Conservation (phyloP, 2,797 vertebrate species). For the Hippocampus kuda region DNA sequence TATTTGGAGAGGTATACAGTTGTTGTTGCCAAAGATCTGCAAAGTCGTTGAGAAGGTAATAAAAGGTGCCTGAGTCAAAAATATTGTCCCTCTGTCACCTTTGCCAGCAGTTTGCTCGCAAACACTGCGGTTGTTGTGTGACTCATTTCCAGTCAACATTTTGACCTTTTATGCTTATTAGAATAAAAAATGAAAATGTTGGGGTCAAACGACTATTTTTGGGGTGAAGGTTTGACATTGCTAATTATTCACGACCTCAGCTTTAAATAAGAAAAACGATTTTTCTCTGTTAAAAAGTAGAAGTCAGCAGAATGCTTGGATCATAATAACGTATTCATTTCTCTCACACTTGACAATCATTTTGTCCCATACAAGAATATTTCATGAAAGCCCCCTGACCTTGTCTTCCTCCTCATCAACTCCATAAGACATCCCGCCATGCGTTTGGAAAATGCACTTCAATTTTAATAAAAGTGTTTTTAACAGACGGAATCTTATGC, state of each 20-base stretch:
- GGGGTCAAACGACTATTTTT: neutral
- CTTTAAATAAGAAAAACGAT: neutral
- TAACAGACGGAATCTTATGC: neutral
- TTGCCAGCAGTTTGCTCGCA: neutral
- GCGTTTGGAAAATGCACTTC: neutral
- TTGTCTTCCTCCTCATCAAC: neutral
- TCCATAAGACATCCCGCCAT: neutral
- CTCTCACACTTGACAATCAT: neutral
- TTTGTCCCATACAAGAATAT: neutral
- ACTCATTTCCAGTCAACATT: neutral
- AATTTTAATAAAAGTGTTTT: neutral
- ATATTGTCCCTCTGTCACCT: neutral
- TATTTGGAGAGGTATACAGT: conserved; percentile 17
- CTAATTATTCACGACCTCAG: neutral
- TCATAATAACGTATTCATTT: neutral
- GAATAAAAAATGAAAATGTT: neutral
- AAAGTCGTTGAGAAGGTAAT: neutral
- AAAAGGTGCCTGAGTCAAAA: neutral
- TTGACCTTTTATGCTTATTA: neutral
- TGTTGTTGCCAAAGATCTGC: conserved; percentile 10
- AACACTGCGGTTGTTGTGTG: neutral
- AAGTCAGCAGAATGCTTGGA: neutral
- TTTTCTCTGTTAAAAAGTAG: neutral
- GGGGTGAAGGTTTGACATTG: neutral
- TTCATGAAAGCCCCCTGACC: neutral